These are phyloP conservation scores for Drosophila repletoides DNA, from an alignment of 1,140 invertebrate species.

Conservation along the genomic window DNA sequence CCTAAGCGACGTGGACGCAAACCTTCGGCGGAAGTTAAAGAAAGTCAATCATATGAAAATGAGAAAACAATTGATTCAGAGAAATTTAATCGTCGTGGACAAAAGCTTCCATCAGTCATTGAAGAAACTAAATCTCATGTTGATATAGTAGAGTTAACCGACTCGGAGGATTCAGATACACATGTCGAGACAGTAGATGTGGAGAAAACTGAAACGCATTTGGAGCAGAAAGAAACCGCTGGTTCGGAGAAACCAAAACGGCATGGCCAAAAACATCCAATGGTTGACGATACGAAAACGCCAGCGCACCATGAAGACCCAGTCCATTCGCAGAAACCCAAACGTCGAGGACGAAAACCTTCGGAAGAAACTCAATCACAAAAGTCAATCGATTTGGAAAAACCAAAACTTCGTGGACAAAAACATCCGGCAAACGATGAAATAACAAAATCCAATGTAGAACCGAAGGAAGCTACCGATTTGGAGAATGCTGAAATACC, in stretches of 20 bases:
- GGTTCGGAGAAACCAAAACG: too few species aligned
- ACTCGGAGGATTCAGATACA: too few species aligned
- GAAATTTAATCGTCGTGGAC: background rate
- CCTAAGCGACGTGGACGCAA: background rate
- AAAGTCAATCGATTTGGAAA: background rate
- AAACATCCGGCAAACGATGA: constrained; percentile 24
- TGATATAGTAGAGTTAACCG: too few species aligned
- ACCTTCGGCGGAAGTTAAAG: background rate
- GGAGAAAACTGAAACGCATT: background rate
- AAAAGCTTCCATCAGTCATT: background rate
- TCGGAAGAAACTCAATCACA: background rate
- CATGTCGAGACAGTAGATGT: too few species aligned
- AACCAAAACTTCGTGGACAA: constrained; percentile 21
- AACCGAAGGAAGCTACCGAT: background rate
- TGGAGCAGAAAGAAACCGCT: background rate
- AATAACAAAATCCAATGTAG: background rate
- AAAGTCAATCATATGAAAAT: background rate
- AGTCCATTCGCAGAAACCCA: background rate
- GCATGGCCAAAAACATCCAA: too few species aligned
- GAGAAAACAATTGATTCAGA: background rate
- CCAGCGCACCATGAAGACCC: background rate
- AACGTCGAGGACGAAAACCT: constrained; percentile 17
- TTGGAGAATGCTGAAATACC: background rate
- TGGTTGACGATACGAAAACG: background rate
- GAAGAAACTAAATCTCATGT: background rate